Percentiles rank a stretch among this genome's conserved stretches.
Evolutionary conservation across 37 sponge, comb jelly and placozoan species (phyloP).

Genomic region (Cladorhizidae sp.): DNA sequence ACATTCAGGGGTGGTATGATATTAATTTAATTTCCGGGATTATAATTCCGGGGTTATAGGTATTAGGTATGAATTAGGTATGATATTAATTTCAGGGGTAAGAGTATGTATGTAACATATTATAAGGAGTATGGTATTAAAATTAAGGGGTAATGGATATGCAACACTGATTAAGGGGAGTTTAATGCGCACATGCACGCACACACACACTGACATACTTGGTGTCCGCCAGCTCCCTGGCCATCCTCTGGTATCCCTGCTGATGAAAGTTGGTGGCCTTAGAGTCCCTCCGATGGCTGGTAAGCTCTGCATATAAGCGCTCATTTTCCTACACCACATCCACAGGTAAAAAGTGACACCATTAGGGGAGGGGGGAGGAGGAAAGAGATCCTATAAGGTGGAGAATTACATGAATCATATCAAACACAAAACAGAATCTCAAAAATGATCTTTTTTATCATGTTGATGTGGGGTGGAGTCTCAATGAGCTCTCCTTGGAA

Average conservation of each 20-base stretch:
- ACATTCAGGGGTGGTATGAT: too few species aligned
- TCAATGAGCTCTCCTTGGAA: too few species aligned
- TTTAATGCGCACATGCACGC: neutral
- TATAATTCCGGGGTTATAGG: too few species aligned
- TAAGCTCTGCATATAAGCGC: slow-evolving; percentile 50
- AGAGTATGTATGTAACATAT: too few species aligned
- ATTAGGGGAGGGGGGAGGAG: neutral
- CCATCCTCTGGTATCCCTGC: slow-evolving; percentile 43
- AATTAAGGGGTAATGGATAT: too few species aligned
- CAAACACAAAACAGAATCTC: neutral
- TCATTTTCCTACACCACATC: slow-evolving; percentile 67
- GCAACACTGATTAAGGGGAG: too few species aligned
- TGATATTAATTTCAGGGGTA: too few species aligned
- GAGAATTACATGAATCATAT: neutral
- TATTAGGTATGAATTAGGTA: too few species aligned
- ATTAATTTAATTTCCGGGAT: too few species aligned
- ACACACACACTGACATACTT: slow-evolving; percentile 29
- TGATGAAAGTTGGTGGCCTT: slow-evolving; percentile 21
- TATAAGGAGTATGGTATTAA: too few species aligned
- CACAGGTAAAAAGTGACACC: neutral
- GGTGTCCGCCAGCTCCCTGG: slow-evolving; percentile 34
- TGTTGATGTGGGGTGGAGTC: too few species aligned
- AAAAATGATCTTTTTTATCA: too few species aligned
- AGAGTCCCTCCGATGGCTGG: slow-evolving; percentile 19
- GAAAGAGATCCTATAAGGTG: neutral